phyloP scores from a whole-genome alignment of 2,113 vertebrate genomes.

The Chloebia gouldiae region DNA sequence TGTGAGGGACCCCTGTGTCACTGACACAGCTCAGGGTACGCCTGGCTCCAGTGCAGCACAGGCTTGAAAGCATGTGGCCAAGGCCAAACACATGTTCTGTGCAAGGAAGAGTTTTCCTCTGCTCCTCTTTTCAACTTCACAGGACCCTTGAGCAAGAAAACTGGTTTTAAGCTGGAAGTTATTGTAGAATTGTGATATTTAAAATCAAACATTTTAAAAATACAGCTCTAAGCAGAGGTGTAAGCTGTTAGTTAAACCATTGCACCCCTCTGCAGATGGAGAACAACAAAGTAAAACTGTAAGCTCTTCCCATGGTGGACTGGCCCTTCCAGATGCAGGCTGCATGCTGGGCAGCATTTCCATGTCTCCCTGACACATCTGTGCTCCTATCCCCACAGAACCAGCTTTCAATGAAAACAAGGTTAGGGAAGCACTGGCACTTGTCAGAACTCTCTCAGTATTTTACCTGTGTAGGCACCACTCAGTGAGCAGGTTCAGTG shows the following conservation, averaged over 20 bases:
- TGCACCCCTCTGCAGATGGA: background rate
- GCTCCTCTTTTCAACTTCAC: background rate
- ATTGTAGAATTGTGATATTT: background rate
- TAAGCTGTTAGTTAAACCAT: background rate
- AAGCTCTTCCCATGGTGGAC: background rate
- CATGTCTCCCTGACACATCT: background rate
- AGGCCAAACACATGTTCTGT: rapidly evolving
- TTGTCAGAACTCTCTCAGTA: background rate
- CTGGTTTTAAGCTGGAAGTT: background rate
- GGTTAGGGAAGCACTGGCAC: background rate
- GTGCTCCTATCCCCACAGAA: background rate
- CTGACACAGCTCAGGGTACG: background rate
- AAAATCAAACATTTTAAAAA: background rate
- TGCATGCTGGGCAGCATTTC: background rate
- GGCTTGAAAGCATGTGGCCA: background rate
- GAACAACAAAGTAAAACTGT: background rate
- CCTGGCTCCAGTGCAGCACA: rapidly evolving
- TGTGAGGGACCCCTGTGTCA: background rate
- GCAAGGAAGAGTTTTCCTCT: background rate
- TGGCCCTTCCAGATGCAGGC: background rate
- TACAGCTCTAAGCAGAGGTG: background rate
- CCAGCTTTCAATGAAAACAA: background rate
- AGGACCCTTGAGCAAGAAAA: background rate
- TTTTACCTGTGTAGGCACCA: background rate
- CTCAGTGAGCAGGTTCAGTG: background rate